phyloP scores from a whole-genome alignment of 2,888 invertebrate genomes.

The Liopterus haemorrhoidalis region DNA sequence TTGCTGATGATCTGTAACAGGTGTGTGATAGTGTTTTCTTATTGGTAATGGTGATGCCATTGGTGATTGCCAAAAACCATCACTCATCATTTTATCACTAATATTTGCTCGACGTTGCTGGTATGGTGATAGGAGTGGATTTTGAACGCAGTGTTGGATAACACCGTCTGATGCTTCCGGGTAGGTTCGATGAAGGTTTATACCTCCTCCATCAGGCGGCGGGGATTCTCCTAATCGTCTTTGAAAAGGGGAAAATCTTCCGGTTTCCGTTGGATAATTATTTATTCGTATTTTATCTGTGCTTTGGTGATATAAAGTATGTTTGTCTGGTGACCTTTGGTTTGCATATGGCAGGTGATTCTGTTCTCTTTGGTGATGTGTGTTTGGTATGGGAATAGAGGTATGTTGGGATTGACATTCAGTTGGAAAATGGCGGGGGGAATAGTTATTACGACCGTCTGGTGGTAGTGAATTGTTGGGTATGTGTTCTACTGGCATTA shows the following conservation, averaged over 20 bases:
- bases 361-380: slow-evolving; percentile 11
- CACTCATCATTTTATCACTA: slow-evolving; percentile 28
- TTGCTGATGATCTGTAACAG: slow-evolving; percentile 17
- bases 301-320: slow-evolving; percentile 27
- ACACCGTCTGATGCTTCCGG: slow-evolving; percentile 19
- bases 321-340: slow-evolving; percentile 34
- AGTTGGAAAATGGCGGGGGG: slow-evolving; percentile 29
- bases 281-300: slow-evolving; percentile 26
- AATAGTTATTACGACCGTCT: slow-evolving; percentile 12
- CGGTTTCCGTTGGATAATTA: slow-evolving; percentile 28
- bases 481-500: slow-evolving; percentile 16
- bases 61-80: slow-evolving; percentile 41
- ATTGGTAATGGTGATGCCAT: slow-evolving; percentile 44
- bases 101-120: slow-evolving; percentile 32
- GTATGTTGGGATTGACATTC: slow-evolving; percentile 36
- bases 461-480: slow-evolving; percentile 13
- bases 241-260: slow-evolving; percentile 40
- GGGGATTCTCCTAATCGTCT: slow-evolving; percentile 21
- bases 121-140: slow-evolving; percentile 29
- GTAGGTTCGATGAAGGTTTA: slow-evolving; percentile 27
- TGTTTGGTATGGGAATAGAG: slow-evolving; percentile 38
- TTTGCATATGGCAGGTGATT: slow-evolving; percentile 32
- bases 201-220: slow-evolving; percentile 17
- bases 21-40: slow-evolving; percentile 39
- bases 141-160: slow-evolving; percentile 7